Percentiles rank a stretch among this genome's conserved stretches.
These are phyloP conservation scores for Ficedula albicollis DNA, from an alignment of 2,797 vertebrate genomes.

Conservation along the genomic window DNA sequence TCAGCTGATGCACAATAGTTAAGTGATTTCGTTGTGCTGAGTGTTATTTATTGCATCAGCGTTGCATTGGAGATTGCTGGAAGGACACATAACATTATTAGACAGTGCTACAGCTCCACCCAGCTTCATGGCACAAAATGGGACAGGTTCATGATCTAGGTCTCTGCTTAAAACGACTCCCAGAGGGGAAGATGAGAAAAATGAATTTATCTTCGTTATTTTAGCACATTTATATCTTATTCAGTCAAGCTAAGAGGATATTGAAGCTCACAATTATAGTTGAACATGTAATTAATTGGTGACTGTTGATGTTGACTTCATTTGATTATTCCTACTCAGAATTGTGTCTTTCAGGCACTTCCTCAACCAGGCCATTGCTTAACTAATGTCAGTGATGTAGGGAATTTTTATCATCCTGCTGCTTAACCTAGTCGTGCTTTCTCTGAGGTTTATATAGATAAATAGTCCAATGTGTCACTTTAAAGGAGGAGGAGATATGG, in stretches of 20 bases:
- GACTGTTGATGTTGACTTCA: not conserved
- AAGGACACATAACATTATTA: not conserved
- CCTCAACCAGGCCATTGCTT: not conserved
- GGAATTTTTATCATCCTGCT: not conserved
- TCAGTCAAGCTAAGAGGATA: not conserved
- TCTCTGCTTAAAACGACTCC: not conserved
- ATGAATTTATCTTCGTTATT: not conserved
- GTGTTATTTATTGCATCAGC: not conserved
- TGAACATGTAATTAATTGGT: not conserved
- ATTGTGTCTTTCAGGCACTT: not conserved
- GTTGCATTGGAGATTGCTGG: not conserved
- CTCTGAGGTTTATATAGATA: not conserved
- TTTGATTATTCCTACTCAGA: not conserved
- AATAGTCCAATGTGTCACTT: not conserved
- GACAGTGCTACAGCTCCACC: not conserved
- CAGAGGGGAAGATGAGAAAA: not conserved
- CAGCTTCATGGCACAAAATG: not conserved
- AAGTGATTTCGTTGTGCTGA: not conserved
- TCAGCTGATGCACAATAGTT: fast-evolving
- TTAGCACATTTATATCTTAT: not conserved
- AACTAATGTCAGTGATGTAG: not conserved
- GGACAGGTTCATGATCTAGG: not conserved
- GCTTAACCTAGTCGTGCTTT: not conserved
- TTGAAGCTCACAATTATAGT: not conserved
- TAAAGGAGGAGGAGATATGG: conserved; percentile 39